Conservation (phyloP, 2,797 vertebrate species). For the Atherinosoma microstoma region DNA sequence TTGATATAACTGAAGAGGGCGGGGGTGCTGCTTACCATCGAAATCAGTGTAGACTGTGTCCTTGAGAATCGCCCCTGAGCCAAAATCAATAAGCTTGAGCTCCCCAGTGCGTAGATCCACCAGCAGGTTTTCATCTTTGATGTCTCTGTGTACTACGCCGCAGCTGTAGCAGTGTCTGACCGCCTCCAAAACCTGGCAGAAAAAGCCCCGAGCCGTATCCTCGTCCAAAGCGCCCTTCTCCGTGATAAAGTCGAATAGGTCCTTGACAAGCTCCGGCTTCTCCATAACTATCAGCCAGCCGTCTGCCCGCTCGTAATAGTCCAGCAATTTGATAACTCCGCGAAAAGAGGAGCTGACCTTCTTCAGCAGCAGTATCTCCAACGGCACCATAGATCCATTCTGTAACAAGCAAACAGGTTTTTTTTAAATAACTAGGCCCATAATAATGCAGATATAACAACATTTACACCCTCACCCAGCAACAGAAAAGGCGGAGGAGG, state of each 20-base stretch:
- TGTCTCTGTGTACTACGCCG: constrained; percentile 95
- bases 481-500: background rate
- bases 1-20: background rate
- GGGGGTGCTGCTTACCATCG: constrained; percentile 84
- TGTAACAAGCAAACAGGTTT: constrained; percentile 38
- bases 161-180: constrained; percentile 95
- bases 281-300: constrained; percentile 96
- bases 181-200: constrained; percentile 94
- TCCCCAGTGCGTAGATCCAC: constrained; percentile 94
- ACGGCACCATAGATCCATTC: constrained; percentile 91
- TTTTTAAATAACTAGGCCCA: background rate
- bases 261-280: constrained; percentile 94
- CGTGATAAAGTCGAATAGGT: constrained; percentile 97
- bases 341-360: constrained; percentile 94
- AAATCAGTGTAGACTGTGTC: constrained; percentile 99
- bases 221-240: constrained; percentile 96
- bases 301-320: constrained; percentile 95
- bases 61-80: constrained; percentile 96
- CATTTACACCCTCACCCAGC: constrained; percentile 19
- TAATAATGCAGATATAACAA: background rate
- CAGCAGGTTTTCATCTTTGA: constrained; percentile 97
- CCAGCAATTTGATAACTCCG: constrained; percentile 94
- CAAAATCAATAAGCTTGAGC: constrained; percentile 98
- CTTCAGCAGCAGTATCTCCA: constrained; percentile 94
- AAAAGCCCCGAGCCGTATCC: constrained; percentile 91